phyloP scores from a whole-genome alignment of 1,140 invertebrate species.

The Trichoplusia ni region DNA sequence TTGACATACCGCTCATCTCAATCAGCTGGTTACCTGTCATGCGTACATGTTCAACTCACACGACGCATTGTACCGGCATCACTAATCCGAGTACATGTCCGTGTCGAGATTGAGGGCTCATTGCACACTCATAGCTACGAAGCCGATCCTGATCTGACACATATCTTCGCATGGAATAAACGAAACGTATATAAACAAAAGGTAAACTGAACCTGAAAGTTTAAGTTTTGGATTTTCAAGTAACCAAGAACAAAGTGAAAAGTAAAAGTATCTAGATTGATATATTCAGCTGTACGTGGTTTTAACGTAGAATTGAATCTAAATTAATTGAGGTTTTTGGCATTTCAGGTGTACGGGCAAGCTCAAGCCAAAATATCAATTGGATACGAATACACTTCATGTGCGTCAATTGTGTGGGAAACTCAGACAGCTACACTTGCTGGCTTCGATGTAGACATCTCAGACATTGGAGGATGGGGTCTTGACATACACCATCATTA shows the following conservation, averaged over 20 bases:
- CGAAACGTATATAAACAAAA: slow-evolving; percentile 98
- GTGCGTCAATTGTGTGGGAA: slow-evolving; percentile 94
- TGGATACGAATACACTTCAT: slow-evolving; percentile 96
- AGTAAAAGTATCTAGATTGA: not conserved
- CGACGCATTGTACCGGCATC: slow-evolving; percentile 89
- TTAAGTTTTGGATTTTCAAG: too few species aligned
- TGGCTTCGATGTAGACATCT: slow-evolving; percentile 98
- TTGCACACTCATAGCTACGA: slow-evolving; percentile 96
- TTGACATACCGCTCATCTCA: slow-evolving; percentile 96
- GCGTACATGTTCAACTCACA: slow-evolving; percentile 95
- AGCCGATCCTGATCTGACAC: slow-evolving; percentile 96
- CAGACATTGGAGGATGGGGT: slow-evolving; percentile 98
- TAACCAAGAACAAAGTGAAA: too few species aligned
- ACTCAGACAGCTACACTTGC: slow-evolving; percentile 95
- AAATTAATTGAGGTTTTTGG: too few species aligned
- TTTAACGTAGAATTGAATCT: too few species aligned
- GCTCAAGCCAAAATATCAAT: slow-evolving; percentile 93
- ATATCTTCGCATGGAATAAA: slow-evolving; percentile 98
- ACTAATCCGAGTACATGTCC: slow-evolving; percentile 93
- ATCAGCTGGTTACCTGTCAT: slow-evolving; percentile 95
- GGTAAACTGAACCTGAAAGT: too few species aligned
- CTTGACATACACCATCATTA: slow-evolving; percentile 99
- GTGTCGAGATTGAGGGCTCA: slow-evolving; percentile 95
- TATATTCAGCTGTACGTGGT: too few species aligned
- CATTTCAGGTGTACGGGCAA: slow-evolving; percentile 89